Base-by-base conservation (phyloP, 2,888 invertebrate genomes). In the Coenonympha glycerion region DNA sequence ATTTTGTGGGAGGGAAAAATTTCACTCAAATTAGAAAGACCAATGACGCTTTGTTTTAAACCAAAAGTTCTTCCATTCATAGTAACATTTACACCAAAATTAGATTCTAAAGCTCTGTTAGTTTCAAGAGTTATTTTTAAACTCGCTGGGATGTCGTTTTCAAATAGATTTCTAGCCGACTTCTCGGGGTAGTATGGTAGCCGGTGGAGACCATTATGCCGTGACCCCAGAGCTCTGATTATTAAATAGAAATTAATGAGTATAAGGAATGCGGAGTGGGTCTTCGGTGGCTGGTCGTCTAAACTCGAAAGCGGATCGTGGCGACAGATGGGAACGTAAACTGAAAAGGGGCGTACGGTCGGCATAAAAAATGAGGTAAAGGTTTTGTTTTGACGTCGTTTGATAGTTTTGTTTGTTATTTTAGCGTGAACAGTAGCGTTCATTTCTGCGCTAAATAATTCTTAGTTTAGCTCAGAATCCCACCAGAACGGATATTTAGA, bases 301-400 rank as follows among this genome's bases (percentile, higher is more conserved):
- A 56, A 60, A 56, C 56, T 64, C 71, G 73, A 71, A 73, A 74
- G 72, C 79, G 71, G 69, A 72, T 69, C 72, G 77, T 71, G 83
- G 79, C 75, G 84, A 85, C 85, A 83, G 82, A 85, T 83, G 84
- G 78, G 74, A 68, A 73, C 71, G 73, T 79, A 76, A 76, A 81
- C 79, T 74, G 70, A 79, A 80, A 82, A 81, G 76, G 59, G 63
- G 61, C 40, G 79, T 79, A 82, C 60, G 49, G 80, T 65, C 63
- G 53, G 65, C 70, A 78, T 51, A 61, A 57, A 55, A 56, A 56
- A 34, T 26, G 28, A 42, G 36, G 37, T 37, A 40, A 24, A 45
- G 11, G 18, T 34, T 41, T 41, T 11, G 41, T 28, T 41, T 28
- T 19, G 28, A 1, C 28, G 18, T 11, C 28, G 28, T 11, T 28